Evolutionary conservation across 1,140 invertebrate species (phyloP).

Genomic region (Onthophagus taurus): DNA sequence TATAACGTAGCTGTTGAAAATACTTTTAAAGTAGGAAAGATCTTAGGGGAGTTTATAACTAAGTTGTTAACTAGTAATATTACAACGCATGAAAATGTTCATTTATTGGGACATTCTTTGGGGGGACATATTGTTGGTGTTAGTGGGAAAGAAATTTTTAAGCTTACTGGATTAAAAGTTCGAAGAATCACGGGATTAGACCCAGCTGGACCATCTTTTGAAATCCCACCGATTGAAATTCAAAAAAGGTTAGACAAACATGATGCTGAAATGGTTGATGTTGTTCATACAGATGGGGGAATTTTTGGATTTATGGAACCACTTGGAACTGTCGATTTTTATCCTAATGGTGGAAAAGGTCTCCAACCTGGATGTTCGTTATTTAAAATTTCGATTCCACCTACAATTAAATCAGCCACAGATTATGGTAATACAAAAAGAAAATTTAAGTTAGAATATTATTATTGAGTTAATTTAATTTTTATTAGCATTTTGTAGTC

Average conservation of each 20-base stretch:
- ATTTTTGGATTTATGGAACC: constrained; percentile 59
- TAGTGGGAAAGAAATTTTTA: constrained; percentile 35
- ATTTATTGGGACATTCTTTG: constrained; percentile 50
- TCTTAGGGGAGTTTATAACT: constrained; percentile 26
- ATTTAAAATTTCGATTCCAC: constrained; percentile 10
- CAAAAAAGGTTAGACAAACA: constrained; percentile 30
- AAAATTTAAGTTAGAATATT: neutral
- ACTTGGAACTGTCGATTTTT: constrained; percentile 78
- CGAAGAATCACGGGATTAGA: constrained; percentile 58
- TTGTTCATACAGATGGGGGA: constrained; percentile 82
- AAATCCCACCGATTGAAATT: neutral
- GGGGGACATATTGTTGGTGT: constrained; percentile 49
- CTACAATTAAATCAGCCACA: neutral
- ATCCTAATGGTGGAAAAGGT: constrained; percentile 66
- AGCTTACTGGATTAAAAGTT: constrained; percentile 39
- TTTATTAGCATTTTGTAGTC: constrained; percentile 11
- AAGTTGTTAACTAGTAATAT: constrained; percentile 31
- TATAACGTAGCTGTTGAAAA: constrained; percentile 22
- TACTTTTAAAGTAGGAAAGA: constrained; percentile 32
- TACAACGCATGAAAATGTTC: constrained; percentile 31
- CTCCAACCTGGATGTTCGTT: constrained; percentile 69
- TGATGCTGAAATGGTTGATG: constrained; percentile 81
- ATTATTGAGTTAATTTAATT: neutral
- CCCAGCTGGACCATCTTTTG: constrained; percentile 47
- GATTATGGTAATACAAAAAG: neutral